A percentile compares a stretch with the other conserved stretches of the same genome.
phyloP scores from a whole-genome alignment of 2,797 vertebrate genomes.

The Hydrophis major region DNA sequence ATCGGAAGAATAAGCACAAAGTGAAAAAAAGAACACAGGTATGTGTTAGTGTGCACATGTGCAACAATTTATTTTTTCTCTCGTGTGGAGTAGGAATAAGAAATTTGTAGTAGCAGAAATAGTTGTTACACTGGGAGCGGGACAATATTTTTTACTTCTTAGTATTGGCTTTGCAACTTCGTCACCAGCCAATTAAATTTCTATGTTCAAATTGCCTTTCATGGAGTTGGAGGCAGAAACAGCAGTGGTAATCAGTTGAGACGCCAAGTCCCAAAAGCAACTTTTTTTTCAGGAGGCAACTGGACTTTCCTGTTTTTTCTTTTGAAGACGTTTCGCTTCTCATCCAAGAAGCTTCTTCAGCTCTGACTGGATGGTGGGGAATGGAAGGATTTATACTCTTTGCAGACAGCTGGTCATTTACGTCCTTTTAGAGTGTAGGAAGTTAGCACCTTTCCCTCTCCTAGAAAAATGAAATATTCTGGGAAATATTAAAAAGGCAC shows the following conservation, averaged over 20 bases:
- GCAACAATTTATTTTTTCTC: not conserved
- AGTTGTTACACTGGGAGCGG: not conserved
- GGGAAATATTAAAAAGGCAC: too few relatives aligned
- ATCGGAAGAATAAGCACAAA: not conserved
- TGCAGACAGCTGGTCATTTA: too few relatives aligned
- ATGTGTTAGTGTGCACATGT: not conserved
- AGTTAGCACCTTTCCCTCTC: too few relatives aligned
- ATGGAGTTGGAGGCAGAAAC: not conserved
- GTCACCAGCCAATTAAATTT: not conserved
- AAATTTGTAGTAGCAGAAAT: not conserved
- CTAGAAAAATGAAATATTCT: too few relatives aligned
- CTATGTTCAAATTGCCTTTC: not conserved
- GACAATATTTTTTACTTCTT: not conserved
- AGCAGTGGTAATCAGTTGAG: not conserved
- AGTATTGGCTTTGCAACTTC: not conserved
- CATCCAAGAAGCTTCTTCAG: too few relatives aligned
- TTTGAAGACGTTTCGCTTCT: too few relatives aligned
- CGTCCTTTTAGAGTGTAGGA: too few relatives aligned
- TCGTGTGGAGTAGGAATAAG: not conserved
- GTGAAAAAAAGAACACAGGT: not conserved
- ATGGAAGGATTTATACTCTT: too few relatives aligned
- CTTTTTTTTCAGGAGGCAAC: too few relatives aligned
- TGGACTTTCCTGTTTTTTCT: too few relatives aligned
- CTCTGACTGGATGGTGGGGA: too few relatives aligned
- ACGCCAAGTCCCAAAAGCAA: too few relatives aligned